Conservation (phyloP, 2,888 invertebrate species). For the Diplolepis rosae region DNA sequence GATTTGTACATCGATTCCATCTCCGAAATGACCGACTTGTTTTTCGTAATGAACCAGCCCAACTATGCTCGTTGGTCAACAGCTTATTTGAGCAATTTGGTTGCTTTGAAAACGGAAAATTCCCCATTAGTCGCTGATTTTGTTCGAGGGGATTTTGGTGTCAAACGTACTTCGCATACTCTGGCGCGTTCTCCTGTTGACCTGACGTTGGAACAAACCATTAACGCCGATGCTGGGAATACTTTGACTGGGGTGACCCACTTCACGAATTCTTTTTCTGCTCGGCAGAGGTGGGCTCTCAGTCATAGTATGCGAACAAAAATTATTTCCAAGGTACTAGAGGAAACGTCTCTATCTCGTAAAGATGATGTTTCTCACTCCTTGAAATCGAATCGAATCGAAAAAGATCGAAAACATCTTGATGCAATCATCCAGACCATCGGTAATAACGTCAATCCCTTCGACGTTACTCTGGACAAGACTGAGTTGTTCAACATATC, state of each 20-base stretch:
- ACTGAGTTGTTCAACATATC: no score
- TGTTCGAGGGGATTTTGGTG: conserved; percentile 55
- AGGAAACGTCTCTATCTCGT: neutral
- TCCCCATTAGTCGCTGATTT: conserved; percentile 47
- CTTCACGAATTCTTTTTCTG: conserved; percentile 28
- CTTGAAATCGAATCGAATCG: no score
- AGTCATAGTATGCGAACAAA: conserved; percentile 5
- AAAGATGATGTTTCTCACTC: no score
- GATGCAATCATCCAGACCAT: no score
- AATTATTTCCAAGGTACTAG: neutral
- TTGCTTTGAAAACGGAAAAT: conserved; percentile 33
- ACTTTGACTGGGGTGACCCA: conserved; percentile 35
- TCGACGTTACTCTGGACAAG: no score
- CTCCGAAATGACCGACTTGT: conserved; percentile 51
- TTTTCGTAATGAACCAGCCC: conserved; percentile 52
- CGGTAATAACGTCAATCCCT: no score
- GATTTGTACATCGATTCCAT: conserved; percentile 52
- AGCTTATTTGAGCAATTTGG: conserved; percentile 45
- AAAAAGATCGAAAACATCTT: no score
- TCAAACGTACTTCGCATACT: conserved; percentile 56
- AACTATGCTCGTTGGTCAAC: conserved; percentile 47
- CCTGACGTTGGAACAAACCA: no score
- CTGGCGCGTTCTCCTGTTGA: conserved; percentile 57
- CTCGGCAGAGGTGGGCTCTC: conserved; percentile 14
- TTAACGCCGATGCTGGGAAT: conserved; percentile 44